Evolutionary conservation across 2,113 vertebrate species (phyloP), one percentile per base, ranked within the genome.

Genomic region (Cyanoderma ruficeps): DNA sequence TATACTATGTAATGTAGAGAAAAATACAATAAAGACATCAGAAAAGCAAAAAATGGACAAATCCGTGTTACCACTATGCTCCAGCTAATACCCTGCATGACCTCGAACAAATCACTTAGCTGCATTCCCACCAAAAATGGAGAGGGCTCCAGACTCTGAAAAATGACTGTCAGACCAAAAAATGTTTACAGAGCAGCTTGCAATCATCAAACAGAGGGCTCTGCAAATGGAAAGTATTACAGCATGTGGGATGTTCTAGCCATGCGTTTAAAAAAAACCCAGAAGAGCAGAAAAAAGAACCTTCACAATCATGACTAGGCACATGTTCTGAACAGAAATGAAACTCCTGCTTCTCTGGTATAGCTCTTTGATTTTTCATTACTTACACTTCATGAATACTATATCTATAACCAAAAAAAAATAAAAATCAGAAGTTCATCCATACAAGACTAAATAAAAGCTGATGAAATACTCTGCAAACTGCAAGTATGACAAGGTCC

Each of bases 141-240:
- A 93, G 33, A 93, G 82, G 42, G 52, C 46, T 95, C 64, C 79
- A 96, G 63, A 80, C 50, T 85, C 78, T 74, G 63, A 83, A 89
- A 94, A 92, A 83, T 80, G 4, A 95, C 85, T 79, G 84, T 67
- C 59, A 68, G 75, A 65, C 70, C 63, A 80, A 87, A 89, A 94
- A 94, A 70, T 57, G 59, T 93, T 95, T 91, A 93, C 55, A 89
- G 85, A 88, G 35, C 93, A 95, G 90, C 84, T 90, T 97, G 67
- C 44, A 96, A 50, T 74, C 85, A 90, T 96, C 84, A 94, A 75
- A 90, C 41, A 82, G 71, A 95, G 39, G 39, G 63, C 68, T 90
- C 39, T 83, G 65, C 90, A 94, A 96, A 89, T 60, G 93, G 95
- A 95, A 97, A 96, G 24, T 90, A 94, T 92, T 94, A 94, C 79